Base-by-base conservation (phyloP, 2,113 vertebrate species). In the Etheostoma cragini region DNA sequence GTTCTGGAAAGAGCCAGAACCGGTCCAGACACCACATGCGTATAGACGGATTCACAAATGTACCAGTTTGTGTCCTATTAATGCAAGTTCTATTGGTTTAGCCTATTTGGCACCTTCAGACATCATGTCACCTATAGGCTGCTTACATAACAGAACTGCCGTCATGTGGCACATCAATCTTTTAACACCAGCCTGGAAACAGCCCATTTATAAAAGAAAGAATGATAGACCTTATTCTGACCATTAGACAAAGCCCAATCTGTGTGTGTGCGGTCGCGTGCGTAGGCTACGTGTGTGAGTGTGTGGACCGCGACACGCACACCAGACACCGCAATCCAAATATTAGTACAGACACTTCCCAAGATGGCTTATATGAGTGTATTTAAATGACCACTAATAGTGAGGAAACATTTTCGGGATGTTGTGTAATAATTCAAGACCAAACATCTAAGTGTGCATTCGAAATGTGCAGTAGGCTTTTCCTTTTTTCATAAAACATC, bases 261-360 rank as follows among this genome's bases (percentile, higher is more conserved):
- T 78, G 68, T 67, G 24, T 38, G 68, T 67, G 24, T 38, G 61
- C 30, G 7, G 16, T 8, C 5, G 81, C 35, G 76, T 54, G 68
- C 65, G 4, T 7, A 60, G 68, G 22, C 7, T 24, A 6, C 21
- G 49, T 46, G 47, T 26, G 38, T 62, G 58, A 58, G 52, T 26
- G 21, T 42, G 75, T 81, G 76, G 14, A 58, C 11, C 10, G 33
- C 47, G 65, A 60, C 66, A n/a, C 52, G 57, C 80, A 57, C 64
- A 42, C 24, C 70, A 76, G 63, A 81, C 81, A 71, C 50, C 68
- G 30, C 81, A 78, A 83, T 90, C 76, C 63, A 92, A 93, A 91
- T 91, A 89, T 92, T 91, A 81, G 77, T 81, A 64, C 81, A 89
- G 86, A 87, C 88, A 66, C 83, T 80, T 87, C 84, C 84, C 75